Evolutionary conservation across 1,140 invertebrate genomes (phyloP).

Genomic region (Pseudomyrmex flavicornis): DNA sequence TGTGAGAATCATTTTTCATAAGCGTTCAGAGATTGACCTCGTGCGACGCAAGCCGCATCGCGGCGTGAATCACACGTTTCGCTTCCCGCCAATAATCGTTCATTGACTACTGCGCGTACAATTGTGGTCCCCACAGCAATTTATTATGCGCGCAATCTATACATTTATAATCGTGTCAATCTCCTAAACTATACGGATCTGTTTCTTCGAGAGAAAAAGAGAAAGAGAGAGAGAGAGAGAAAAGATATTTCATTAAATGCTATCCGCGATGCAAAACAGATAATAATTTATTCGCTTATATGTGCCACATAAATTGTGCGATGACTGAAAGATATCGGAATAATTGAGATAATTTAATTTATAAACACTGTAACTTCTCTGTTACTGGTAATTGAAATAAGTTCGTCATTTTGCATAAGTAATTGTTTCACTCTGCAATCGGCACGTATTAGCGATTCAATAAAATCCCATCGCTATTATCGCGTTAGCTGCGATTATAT

Average conservation of each 20-base stretch:
- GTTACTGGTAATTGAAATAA: too few species aligned
- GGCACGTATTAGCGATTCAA: too few species aligned
- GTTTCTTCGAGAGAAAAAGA: not conserved
- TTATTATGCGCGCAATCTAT: not conserved
- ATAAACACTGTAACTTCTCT: too few species aligned
- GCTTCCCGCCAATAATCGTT: constrained; percentile 5
- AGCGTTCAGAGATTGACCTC: not conserved
- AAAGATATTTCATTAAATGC: constrained; percentile 24
- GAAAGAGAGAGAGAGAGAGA: too few species aligned
- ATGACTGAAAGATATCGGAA: not conserved
- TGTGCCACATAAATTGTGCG: not conserved
- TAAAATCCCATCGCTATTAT: too few species aligned
- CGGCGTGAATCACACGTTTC: constrained; percentile 23
- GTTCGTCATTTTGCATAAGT: too few species aligned
- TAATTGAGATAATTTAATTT: not conserved
- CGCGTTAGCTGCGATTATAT: too few species aligned
- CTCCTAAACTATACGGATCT: not conserved
- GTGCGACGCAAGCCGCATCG: constrained; percentile 8
- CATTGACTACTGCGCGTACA: constrained; percentile 14
- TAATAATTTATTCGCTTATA: not conserved
- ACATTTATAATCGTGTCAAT: not conserved
- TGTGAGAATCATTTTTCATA: constrained; percentile 18
- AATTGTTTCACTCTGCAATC: too few species aligned
- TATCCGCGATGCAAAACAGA: not conserved
- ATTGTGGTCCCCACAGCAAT: constrained; percentile 10